A percentile compares a stretch with the other conserved stretches of the same genome.
phyloP scores from a whole-genome alignment of 2,113 vertebrate genomes.

The Catagonus wagneri region DNA sequence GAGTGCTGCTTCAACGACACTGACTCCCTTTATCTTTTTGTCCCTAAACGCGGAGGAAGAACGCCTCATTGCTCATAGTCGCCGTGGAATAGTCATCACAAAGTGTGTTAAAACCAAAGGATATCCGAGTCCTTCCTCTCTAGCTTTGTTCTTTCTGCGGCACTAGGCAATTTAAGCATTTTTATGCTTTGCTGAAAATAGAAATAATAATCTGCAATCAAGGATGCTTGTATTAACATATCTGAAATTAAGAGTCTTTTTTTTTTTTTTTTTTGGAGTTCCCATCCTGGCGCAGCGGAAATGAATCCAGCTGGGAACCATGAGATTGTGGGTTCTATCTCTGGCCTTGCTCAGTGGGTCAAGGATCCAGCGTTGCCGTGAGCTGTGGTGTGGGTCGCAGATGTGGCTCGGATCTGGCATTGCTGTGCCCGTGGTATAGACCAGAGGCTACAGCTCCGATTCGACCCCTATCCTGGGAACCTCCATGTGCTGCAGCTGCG shows the following conservation, averaged over 20 bases:
- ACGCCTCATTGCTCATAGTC: neutral
- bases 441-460: too few species aligned
- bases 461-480: too few species aligned
- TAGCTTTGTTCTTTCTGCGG: neutral
- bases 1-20: neutral
- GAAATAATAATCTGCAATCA: neutral
- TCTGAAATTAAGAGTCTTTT: constrained; percentile 52
- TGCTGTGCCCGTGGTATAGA: too few species aligned
- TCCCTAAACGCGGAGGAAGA: neutral
- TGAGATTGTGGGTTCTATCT: too few species aligned
- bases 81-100: neutral
- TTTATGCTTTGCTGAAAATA: neutral
- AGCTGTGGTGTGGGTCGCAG: too few species aligned
- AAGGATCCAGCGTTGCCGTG: too few species aligned
- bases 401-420: too few species aligned
- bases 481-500: too few species aligned
- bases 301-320: too few species aligned
- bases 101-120: neutral
- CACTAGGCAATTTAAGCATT: neutral
- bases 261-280: too few species aligned
- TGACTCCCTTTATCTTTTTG: neutral
- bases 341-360: too few species aligned
- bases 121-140: neutral
- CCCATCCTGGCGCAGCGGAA: too few species aligned
- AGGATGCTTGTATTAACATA: neutral